Conservation (phyloP, 1,140 invertebrate genomes). For the Papilio machaon region DNA sequence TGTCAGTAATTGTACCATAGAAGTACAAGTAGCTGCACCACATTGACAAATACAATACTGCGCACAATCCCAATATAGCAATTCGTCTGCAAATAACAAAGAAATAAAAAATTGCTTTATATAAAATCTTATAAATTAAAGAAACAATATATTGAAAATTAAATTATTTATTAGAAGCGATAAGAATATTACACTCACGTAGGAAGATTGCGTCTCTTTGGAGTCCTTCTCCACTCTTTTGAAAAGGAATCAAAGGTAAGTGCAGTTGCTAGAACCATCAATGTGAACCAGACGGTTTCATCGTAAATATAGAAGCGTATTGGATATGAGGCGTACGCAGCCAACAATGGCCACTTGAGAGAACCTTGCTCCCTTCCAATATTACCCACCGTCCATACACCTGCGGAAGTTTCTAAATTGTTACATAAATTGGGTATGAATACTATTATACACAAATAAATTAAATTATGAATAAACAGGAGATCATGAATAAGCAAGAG, state of each 20-base stretch:
- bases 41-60: conserved; percentile 87
- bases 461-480: too few species aligned
- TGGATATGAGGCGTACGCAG: conserved; percentile 86
- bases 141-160: not conserved
- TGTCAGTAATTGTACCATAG: conserved; percentile 93
- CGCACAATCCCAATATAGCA: conserved; percentile 83
- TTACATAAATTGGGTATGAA: conserved; percentile 23
- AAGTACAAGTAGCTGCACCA: conserved; percentile 94
- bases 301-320: conserved; percentile 86
- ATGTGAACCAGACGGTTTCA: conserved; percentile 85
- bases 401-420: conserved; percentile 78
- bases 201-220: conserved; percentile 77
- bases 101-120: not conserved
- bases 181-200: conserved; percentile 54
- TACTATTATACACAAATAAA: too few species aligned
- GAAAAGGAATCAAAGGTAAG: conserved; percentile 88
- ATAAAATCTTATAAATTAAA: not conserved
- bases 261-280: conserved; percentile 85
- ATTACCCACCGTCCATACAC: conserved; percentile 95
- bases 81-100: conserved; percentile 72
- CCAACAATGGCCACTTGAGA: conserved; percentile 86
- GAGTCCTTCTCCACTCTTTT: conserved; percentile 89
- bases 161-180: conserved; percentile 10
- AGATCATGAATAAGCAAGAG: too few species aligned
- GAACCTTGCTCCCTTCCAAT: conserved; percentile 90